Base-by-base conservation (phyloP, 37 sponge, comb jelly and placozoan species). In the Ianthella basta region DNA sequence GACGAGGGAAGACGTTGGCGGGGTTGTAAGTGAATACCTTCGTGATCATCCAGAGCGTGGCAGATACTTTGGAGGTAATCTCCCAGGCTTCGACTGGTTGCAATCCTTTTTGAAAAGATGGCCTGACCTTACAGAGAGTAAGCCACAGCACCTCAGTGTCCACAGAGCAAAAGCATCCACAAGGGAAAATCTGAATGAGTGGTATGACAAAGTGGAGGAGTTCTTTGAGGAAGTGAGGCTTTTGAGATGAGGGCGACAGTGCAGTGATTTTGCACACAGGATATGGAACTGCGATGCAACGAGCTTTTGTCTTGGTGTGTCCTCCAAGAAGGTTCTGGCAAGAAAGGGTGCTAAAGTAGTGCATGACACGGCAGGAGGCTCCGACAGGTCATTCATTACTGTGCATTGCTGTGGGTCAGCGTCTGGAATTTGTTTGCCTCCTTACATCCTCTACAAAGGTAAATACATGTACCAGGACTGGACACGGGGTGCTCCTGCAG, bases 371-470 rank as follows among this genome's bases (percentile, higher is more conserved):
- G 36, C 73, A 37, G 73, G 73, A 37, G 86, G 86, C 24, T 75
- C 79, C 10, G 79, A 37, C 64, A 78, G 64, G 15, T 23, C 21
- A 18, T 74, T 39, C 53, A 85, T 84, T 41, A 84, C 85, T 33
- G 82, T 91, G 0, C 79, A 86, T 25, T 85, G 82, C n/a, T 65
- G 81, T 55, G 82, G 86, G 8, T 65, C 55, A 30, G 92, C 92
- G 29, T 72, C 44, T 82, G 88, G 88, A 24, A 82, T 44, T 4
- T 61, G 69, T 3, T 64, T 88, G 56, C 88, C 92, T 25, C 92
- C 92, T 60, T 88, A 67, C 37, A 55, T 88, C 24, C 59, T 91
- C 6, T 88, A 91, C 67, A 91, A 91, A 81, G 92, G 81, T 1
- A 85, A 88, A 55, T 82, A 88, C 30, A 55, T 90, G 27, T 86